A percentile compares a stretch with the other conserved stretches of the same genome.
Conservation (phyloP, 1,140 invertebrate genomes). For the Cryptotermes secundus region DNA sequence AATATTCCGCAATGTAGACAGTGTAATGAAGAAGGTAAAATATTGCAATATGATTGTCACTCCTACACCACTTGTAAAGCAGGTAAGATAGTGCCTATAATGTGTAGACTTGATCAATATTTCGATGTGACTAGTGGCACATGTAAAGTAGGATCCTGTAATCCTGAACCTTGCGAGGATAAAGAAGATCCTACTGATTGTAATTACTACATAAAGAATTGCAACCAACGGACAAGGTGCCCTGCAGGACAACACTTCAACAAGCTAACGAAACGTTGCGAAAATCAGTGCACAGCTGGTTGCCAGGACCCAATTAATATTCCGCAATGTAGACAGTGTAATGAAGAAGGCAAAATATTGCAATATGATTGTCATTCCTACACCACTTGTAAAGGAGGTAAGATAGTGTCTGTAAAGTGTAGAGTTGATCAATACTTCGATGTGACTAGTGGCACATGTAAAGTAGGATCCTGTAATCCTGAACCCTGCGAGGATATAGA, state of each 20-base stretch:
- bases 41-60: background rate
- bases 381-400: background rate
- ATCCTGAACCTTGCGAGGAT: background rate
- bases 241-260: background rate
- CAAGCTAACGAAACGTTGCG: background rate
- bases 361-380: background rate
- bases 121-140: background rate
- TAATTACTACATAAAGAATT: background rate
- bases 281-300: background rate
- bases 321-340: background rate
- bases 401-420: background rate
- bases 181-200: background rate
- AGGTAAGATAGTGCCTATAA: background rate
- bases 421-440: background rate
- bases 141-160: background rate
- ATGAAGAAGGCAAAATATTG: background rate
- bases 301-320: background rate
- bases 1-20: background rate
- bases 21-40: background rate
- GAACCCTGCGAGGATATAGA: background rate
- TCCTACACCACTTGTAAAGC: background rate
- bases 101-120: background rate
- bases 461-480: background rate
- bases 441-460: background rate
- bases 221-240: background rate